Percentiles rank a stretch among this genome's conserved stretches.
These are phyloP conservation scores for Dendrophyllia cribrosa DNA, from an alignment of 64 coral and sea anemone genomes.

Conservation along the genomic window DNA sequence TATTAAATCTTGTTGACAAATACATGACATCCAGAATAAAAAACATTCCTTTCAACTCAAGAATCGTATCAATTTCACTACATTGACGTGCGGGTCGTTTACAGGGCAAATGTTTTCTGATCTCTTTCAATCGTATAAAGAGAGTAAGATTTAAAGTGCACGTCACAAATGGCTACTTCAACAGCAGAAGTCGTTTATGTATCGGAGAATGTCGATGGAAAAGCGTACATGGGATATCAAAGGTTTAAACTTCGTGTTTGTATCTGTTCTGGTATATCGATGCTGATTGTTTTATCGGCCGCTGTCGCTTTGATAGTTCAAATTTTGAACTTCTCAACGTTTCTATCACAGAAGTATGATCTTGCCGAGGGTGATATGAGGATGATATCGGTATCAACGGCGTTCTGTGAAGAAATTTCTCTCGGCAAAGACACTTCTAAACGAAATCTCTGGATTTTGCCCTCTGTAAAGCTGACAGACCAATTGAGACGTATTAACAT, in stretches of 20 bases:
- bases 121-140: not conserved
- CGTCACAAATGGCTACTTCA: constrained; percentile 31
- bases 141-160: not conserved
- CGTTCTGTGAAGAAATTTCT: constrained; percentile 87
- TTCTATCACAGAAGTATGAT: constrained; percentile 79
- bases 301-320: constrained; percentile 78
- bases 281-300: constrained; percentile 50
- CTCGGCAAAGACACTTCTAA: constrained; percentile 38
- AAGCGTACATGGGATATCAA: constrained; percentile 62
- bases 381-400: constrained; percentile 78
- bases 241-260: constrained; percentile 77
- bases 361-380: constrained; percentile 89
- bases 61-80: not conserved
- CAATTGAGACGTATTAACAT: constrained; percentile 62
- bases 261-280: constrained; percentile 72
- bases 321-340: constrained; percentile 81
- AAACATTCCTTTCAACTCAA: constrained; percentile 37
- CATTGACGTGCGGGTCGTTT: not conserved
- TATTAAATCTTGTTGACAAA: constrained; percentile 26
- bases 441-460: constrained; percentile 66
- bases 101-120: constrained; percentile 16
- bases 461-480: constrained; percentile 16
- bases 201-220: constrained; percentile 49
- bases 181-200: constrained; percentile 43
- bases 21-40: constrained; percentile 32